These are phyloP conservation scores for Onchidella celtica DNA, from an alignment of 2,888 invertebrate genomes.

Conservation along the genomic window DNA sequence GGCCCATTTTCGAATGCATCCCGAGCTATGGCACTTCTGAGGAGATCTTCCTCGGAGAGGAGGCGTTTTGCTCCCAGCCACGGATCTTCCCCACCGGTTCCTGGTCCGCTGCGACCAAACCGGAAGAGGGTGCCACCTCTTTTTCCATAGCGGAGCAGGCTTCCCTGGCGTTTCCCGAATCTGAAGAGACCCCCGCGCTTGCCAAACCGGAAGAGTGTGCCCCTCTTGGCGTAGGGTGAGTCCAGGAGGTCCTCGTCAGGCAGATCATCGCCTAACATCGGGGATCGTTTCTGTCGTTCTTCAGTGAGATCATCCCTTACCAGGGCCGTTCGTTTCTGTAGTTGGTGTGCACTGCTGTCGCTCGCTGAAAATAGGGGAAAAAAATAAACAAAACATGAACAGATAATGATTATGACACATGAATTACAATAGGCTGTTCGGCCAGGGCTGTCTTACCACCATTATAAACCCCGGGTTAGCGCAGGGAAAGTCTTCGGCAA, in stretches of 20 bases:
- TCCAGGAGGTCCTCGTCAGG: no score
- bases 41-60: slow-evolving; percentile 48
- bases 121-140: slow-evolving; percentile 58
- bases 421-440: no score
- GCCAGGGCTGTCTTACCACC: no score
- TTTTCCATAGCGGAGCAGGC: slow-evolving; percentile 65
- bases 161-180: slow-evolving; percentile 61
- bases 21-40: slow-evolving; percentile 35
- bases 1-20: slow-evolving; percentile 15
- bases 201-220: slow-evolving; percentile 62
- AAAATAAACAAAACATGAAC: no score
- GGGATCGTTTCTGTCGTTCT: neutral
- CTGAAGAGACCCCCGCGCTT: slow-evolving; percentile 63
- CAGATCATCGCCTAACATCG: no score
- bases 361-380: neutral
- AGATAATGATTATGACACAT: no score
- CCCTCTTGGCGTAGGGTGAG: no score
- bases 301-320: no score
- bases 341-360: neutral
- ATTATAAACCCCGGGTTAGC: no score
- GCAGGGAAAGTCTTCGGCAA: no score
- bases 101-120: slow-evolving; percentile 59
- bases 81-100: neutral
- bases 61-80: neutral
- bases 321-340: neutral